Evolutionary conservation across 2,113 vertebrate species (phyloP), one percentile per base, ranked within the genome.

Genomic region (Eleginops maclovinus): DNA sequence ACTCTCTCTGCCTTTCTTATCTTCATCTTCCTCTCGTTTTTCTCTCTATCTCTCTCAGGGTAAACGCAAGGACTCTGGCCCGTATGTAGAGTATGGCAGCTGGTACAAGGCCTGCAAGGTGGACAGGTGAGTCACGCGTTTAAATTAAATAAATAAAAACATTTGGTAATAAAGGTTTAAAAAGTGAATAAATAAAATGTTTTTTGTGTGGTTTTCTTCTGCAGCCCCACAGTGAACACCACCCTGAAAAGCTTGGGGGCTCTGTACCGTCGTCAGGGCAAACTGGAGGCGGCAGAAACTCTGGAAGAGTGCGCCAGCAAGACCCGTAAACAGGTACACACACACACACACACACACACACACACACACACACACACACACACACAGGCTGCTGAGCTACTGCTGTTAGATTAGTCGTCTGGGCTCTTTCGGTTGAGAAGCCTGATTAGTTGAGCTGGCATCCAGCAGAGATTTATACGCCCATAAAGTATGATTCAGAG

Each of bases 71-170:
- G 96, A 97, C 79, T 91, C 88, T 0, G 89, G 90, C 3, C 92
- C 92, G 0, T 96, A 95, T 0, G 93, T 95, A 2, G 96, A 97
- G 79, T 97, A 97, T 2, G 96, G 96, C 6, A 96, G 96, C 91
- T 97, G 96, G 96, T 96, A 97, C 58, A 97, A 97, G 73, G 95
- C 96, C 83, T 97, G 96, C 78, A 97, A 97, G 76, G 96, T 96
- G 65, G 96, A 97, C 94, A 96, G 96, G 96, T 97, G 62, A 93
- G 89, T 43, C 24, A 88, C 46, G 15, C 15, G 1, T 16, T 12
- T 47, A 2, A 21, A 36, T 47, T 26, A 15, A 54, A 24, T 22
- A 15, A 19, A 51, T 24, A 31, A 16, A 41, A 54, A 41, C 12
- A 2, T 43, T 16, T 26, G 19, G 4, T 22, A 19, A 44, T 9